These are phyloP conservation scores for Willowsia nigromaculata DNA, from an alignment of 2,888 invertebrate genomes.

Conservation along the genomic window DNA sequence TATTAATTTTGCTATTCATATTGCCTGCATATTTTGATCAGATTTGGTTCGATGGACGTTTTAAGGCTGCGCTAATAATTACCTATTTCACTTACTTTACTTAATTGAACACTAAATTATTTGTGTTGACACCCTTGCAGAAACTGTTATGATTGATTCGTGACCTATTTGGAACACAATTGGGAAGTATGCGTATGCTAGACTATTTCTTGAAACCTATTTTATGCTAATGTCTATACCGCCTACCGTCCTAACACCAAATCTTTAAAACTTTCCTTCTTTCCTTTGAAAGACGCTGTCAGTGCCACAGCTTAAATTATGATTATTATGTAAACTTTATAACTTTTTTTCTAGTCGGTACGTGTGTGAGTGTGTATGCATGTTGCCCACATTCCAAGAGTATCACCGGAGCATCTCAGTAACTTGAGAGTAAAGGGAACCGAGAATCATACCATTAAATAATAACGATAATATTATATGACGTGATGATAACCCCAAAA, in stretches of 20 bases:
- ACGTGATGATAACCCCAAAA: slow-evolving; percentile 1
- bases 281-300: neutral
- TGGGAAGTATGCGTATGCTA: neutral
- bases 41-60: neutral
- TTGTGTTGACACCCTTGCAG: neutral
- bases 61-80: neutral
- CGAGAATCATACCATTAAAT: neutral
- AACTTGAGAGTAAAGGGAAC: neutral
- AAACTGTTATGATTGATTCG: neutral
- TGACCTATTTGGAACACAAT: slow-evolving; percentile 25
- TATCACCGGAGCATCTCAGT: neutral
- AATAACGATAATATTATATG: neutral
- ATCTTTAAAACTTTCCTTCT: neutral
- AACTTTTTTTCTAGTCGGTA: neutral
- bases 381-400: neutral
- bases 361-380: neutral
- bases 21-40: too few species aligned
- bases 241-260: neutral
- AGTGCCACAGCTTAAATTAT: neutral
- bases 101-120: neutral
- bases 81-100: neutral
- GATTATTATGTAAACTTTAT: neutral
- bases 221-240: neutral
- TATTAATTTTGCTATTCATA: too few species aligned
- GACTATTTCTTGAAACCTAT: neutral